phyloP scores from a whole-genome alignment of 2,888 invertebrate species.

The Trileptium ribeirensis region DNA sequence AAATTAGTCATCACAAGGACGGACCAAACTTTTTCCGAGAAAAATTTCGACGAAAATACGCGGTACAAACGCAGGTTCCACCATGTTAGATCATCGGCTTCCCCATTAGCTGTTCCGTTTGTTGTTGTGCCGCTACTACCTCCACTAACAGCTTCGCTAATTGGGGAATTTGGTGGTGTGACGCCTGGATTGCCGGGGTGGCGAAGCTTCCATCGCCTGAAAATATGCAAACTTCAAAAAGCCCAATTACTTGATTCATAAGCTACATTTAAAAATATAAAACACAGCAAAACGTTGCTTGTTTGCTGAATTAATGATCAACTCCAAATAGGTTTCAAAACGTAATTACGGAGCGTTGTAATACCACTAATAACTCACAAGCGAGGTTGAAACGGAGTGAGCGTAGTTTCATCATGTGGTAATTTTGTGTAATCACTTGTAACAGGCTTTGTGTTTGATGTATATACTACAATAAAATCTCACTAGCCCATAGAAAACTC shows the following conservation, averaged over 20 bases:
- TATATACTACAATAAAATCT: too few relatives aligned
- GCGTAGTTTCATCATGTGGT: too few relatives aligned
- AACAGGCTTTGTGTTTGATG: too few relatives aligned
- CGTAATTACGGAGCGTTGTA: background rate
- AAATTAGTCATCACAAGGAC: slow-evolving; percentile 83
- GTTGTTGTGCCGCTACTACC: background rate
- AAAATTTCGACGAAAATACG: slow-evolving; percentile 51
- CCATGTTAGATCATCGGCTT: background rate
- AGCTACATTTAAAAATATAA: too few relatives aligned
- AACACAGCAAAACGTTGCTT: too few relatives aligned
- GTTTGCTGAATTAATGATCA: too few relatives aligned
- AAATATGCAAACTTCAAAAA: too few relatives aligned
- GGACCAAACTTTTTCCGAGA: slow-evolving; percentile 79
- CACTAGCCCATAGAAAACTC: too few relatives aligned
- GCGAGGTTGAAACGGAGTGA: too few relatives aligned
- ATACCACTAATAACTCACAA: background rate
- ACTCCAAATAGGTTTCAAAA: background rate
- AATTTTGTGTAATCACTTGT: too few relatives aligned
- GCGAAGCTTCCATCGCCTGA: background rate
- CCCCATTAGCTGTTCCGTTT: background rate
- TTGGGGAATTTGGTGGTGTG: slow-evolving; percentile 14
- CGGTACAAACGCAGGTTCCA: background rate
- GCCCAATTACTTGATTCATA: too few relatives aligned
- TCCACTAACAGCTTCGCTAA: background rate
- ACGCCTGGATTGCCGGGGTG: background rate